A percentile compares a stretch with the other conserved stretches of the same genome.
Evolutionary conservation across 30 jellyfish, hydroid and myxozoan genomes (phyloP).

Genomic region (Cassiopea xamachana): DNA sequence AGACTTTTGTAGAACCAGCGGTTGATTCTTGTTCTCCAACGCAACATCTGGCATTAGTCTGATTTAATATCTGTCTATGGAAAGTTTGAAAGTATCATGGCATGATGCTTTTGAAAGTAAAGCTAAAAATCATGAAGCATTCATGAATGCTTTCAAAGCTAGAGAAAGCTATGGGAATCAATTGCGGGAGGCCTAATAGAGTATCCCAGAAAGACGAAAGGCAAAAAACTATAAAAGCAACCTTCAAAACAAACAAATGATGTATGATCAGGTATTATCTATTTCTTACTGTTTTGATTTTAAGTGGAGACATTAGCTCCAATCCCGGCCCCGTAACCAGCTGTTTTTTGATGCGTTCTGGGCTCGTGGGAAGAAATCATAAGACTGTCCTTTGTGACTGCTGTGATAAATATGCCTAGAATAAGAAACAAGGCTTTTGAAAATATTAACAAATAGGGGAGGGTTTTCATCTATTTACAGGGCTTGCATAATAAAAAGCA

Average conservation of each 20-base stretch:
- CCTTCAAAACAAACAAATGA: background rate
- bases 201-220: background rate
- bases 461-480: conserved; percentile 7
- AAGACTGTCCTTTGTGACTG: conserved; percentile 13
- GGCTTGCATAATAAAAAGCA: background rate
- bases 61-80: background rate
- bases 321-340: conserved; percentile 43
- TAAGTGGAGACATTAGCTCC: conserved; percentile 20
- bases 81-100: background rate
- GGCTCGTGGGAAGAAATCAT: conserved; percentile 49
- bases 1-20: no score
- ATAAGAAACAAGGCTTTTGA: background rate
- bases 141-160: background rate
- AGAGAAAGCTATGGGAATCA: conserved; percentile 13
- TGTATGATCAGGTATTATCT: background rate
- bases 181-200: background rate
- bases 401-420: conserved; percentile 15
- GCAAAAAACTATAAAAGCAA: background rate
- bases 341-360: background rate
- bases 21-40: no score
- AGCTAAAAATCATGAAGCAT: background rate
- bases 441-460: background rate
- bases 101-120: background rate
- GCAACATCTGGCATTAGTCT: background rate
- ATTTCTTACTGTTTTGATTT: background rate